Percentiles rank a stretch among this genome's conserved stretches.
Conservation (phyloP, 2,888 invertebrate genomes). For the Amblyjoppa fuscipennis region DNA sequence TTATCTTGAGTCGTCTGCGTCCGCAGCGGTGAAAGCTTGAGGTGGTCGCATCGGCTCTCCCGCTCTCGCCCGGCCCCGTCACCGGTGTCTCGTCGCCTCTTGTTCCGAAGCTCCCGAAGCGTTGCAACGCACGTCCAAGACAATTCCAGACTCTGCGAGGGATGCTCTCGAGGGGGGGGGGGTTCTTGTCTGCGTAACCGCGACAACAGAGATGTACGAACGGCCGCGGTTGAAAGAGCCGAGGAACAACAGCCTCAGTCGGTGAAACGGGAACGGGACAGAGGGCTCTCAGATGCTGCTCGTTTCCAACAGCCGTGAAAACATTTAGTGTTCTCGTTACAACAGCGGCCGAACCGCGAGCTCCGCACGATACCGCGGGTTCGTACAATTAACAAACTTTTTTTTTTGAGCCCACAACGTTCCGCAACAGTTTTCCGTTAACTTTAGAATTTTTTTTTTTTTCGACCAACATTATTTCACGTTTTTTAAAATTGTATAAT, state of each 20-base stretch:
- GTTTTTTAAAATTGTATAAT: no score
- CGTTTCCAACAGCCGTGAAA: conserved; percentile 33
- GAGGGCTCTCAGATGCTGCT: conserved; percentile 5
- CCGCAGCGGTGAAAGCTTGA: conserved; percentile 4
- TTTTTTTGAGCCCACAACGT: no score
- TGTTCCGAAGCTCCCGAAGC: conserved; percentile 15
- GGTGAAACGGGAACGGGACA: conserved; percentile 35
- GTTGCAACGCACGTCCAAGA: conserved; percentile 36
- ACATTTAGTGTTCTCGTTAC: conserved; percentile 17
- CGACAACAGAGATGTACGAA: conserved; percentile 50
- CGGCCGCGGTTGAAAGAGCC: conserved; percentile 2
- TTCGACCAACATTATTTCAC: no score
- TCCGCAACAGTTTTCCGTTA: no score
- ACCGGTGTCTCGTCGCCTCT: neutral
- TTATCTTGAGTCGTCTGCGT: conserved; percentile 61
- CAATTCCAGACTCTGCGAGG: conserved; percentile 44
- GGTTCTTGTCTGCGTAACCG: conserved; percentile 50
- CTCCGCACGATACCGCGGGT: neutral
- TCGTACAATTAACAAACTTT: no score
- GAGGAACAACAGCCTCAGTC: conserved; percentile 1
- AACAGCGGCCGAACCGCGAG: neutral
- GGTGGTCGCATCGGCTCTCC: neutral
- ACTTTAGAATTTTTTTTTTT: no score
- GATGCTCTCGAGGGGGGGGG: conserved; percentile 31
- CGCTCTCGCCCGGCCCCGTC: conserved; percentile 3